Evolutionary conservation across 2,797 vertebrate genomes (phyloP).

Genomic region (Hydrophis major): DNA sequence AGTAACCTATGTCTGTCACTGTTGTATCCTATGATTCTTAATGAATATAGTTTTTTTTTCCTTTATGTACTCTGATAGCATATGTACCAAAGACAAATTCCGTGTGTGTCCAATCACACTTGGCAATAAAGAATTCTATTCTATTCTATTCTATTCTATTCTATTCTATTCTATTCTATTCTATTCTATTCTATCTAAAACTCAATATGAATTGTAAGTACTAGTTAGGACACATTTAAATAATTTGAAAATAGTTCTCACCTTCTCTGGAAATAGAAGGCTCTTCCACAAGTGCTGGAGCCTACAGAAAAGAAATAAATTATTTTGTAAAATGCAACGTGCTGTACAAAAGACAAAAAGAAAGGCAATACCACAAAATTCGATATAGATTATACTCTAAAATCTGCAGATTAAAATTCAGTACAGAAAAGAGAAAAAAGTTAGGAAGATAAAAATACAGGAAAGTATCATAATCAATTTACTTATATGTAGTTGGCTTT

Average conservation of each 20-base stretch:
- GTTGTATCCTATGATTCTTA: no score
- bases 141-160: no score
- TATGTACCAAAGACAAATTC: no score
- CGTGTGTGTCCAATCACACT: no score
- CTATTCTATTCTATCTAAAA: constrained; percentile 12
- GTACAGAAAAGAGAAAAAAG: not conserved
- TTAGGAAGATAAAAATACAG: not conserved
- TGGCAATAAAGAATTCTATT: no score
- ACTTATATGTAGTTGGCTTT: not conserved
- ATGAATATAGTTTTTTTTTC: no score
- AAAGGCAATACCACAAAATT: not conserved
- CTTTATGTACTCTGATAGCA: no score
- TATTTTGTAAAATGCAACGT: not conserved
- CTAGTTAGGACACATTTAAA: not conserved
- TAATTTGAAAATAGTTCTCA: constrained; percentile 53
- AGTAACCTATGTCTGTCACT: no score
- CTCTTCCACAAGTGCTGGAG: constrained; percentile 64
- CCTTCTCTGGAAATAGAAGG: constrained; percentile 76
- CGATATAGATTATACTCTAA: not conserved
- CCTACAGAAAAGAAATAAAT: constrained; percentile 67
- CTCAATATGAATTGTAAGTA: not conserved
- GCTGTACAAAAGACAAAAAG: not conserved
- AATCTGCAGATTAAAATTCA: not conserved
- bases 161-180: no score
- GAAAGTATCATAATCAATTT: not conserved